phyloP scores from a whole-genome alignment of 2,797 vertebrate species.

The Arrhamphus sclerolepis region DNA sequence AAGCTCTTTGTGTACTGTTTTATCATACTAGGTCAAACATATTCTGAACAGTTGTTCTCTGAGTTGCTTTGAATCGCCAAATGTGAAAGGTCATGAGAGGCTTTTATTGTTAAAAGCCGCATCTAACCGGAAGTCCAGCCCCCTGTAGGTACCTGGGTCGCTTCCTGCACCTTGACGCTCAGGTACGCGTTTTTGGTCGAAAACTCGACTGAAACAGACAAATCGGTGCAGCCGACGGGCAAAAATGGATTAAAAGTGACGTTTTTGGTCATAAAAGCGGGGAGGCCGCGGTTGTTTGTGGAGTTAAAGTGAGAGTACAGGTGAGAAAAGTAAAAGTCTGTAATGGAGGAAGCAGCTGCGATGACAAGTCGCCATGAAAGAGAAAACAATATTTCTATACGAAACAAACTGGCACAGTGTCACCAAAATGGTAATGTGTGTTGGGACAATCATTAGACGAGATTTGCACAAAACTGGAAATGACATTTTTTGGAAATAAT shows the following conservation, averaged over 20 bases:
- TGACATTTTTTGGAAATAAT: too few relatives aligned
- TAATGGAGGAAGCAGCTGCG: slow-evolving; percentile 68
- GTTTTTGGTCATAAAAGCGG: neutral
- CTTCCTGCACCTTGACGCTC: slow-evolving; percentile 64
- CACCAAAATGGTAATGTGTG: too few relatives aligned
- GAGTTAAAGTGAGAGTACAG: slow-evolving; percentile 34
- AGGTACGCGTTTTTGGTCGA: slow-evolving; percentile 56
- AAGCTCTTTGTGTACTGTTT: too few relatives aligned
- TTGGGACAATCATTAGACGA: too few relatives aligned
- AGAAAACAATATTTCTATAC: slow-evolving; percentile 23
- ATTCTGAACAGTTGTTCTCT: too few relatives aligned
- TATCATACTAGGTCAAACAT: too few relatives aligned
- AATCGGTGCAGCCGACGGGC: neutral
- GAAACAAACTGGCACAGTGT: neutral
- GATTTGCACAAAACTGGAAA: too few relatives aligned
- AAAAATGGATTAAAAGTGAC: slow-evolving; percentile 20
- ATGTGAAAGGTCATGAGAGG: too few relatives aligned
- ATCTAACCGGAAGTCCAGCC: slow-evolving; percentile 37
- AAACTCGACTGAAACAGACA: slow-evolving; percentile 17
- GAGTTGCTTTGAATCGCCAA: too few relatives aligned
- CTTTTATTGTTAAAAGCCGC: slow-evolving; percentile 40
- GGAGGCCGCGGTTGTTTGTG: neutral
- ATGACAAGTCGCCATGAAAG: slow-evolving; percentile 64
- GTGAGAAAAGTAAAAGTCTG: slow-evolving; percentile 30
- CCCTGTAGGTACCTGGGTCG: slow-evolving; percentile 39